Percentiles rank a stretch among this genome's conserved stretches.
phyloP scores from a whole-genome alignment of 1,140 invertebrate species.

The Lamellibrachia luymesi region DNA sequence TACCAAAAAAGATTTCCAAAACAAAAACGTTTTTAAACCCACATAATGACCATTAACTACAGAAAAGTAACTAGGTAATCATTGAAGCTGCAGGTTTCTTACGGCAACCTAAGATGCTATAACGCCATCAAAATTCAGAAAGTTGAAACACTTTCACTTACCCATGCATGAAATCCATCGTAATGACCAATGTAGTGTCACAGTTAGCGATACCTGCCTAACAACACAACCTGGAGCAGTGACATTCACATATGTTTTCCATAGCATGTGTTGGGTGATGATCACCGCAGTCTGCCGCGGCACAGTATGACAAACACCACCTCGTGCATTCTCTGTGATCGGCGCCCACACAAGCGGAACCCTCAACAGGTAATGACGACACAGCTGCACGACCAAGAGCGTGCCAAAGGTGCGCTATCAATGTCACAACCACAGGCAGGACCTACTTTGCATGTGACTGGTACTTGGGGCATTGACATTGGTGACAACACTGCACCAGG shows the following conservation, averaged over 20 bases:
- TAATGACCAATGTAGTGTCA: not conserved
- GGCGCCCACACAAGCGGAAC: not conserved
- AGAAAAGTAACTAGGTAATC: not conserved
- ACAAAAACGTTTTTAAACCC: not conserved
- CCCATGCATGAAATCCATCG: not conserved
- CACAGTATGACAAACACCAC: not conserved
- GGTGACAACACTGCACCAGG: not conserved
- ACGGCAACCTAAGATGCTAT: not conserved
- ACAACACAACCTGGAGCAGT: not conserved
- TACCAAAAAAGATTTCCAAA: not conserved
- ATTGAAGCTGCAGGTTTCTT: not conserved
- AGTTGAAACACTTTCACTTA: not conserved
- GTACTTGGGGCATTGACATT: not conserved
- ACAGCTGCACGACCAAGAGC: not conserved
- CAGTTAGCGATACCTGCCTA: not conserved
- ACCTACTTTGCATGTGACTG: not conserved
- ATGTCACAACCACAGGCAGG: not conserved
- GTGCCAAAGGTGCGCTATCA: not conserved
- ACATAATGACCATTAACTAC: not conserved
- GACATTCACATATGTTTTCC: not conserved
- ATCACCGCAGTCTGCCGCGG: not conserved
- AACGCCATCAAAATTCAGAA: not conserved
- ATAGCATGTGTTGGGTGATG: not conserved
- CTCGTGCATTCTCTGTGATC: not conserved
- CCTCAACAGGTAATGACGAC: not conserved